Percentiles rank a stretch among this genome's conserved stretches.
Evolutionary conservation across 2,888 invertebrate genomes (phyloP).

Genomic region (Rhogogaster chlorosoma): DNA sequence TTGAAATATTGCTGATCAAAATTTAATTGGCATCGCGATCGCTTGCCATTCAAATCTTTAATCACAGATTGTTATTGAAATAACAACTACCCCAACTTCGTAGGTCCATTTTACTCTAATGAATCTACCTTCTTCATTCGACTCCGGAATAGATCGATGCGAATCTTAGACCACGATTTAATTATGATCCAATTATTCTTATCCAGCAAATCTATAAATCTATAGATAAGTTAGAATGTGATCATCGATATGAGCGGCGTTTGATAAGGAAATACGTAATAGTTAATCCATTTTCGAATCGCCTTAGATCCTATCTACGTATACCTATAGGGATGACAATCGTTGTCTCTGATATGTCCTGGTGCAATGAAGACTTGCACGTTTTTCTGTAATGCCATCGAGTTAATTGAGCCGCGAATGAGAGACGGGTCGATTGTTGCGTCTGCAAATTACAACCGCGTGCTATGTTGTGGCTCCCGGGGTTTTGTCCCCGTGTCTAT

Average conservation of each 20-base stretch:
- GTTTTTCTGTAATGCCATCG: not conserved
- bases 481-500: conserved; percentile 48
- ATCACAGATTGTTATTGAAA: not conserved
- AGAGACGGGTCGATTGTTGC: conserved; percentile 41
- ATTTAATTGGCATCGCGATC: not conserved
- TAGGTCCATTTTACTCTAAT: not conserved
- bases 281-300: not conserved
- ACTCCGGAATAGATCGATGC: not conserved
- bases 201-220: not conserved
- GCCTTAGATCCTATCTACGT: not conserved
- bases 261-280: not conserved
- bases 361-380: not conserved
- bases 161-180: not conserved
- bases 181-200: not conserved
- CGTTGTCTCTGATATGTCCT: not conserved
- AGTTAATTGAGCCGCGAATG: conserved; percentile 32
- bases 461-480: conserved; percentile 29
- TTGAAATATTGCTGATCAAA: conserved; percentile 21
- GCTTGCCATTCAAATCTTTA: not conserved
- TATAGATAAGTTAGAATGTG: not conserved
- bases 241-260: not conserved
- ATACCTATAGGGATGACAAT: not conserved
- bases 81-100: not conserved
- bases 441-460: conserved; percentile 38
- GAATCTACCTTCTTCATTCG: not conserved